Evolutionary conservation across 1,140 invertebrate species (phyloP), one percentile per base, ranked within the genome.

Genomic region (Schlechtendalia chinensis): DNA sequence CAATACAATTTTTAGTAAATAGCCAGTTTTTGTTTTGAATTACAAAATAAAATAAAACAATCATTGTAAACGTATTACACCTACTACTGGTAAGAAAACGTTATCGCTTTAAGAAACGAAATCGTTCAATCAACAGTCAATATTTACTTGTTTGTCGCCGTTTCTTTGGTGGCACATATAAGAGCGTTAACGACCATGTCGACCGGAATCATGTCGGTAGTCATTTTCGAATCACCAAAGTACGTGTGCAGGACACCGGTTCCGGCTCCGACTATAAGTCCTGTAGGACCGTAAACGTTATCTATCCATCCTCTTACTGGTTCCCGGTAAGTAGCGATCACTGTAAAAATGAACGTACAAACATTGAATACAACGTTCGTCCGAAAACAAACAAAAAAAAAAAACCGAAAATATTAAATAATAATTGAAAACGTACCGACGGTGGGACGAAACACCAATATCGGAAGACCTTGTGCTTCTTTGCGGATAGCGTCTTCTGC

Each of bases 111-210:
- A n/a, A n/a, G n/a, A n/a, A n/a, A n/a, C 32, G 32, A 39, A 39
- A 39, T 4, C 32, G 32, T 39, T 39, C 2, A 65, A 63, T n/a
- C n/a, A n/a, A n/a, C n/a, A n/a, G n/a, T n/a, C n/a, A n/a, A n/a
- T n/a, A n/a, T 63, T 80, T 82, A 54, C 47, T 72, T 58, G 8
- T 72, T 74, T 45, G 75, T 58, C 85, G 75, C 75, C 1, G 59
- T 77, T 63, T 69, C 75, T 80, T 90, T 91, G 11, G 91, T 91
- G 6, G 90, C 88, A 1, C 89, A 90, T 54, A 97, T 90, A 59
- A 96, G 88, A 54, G 92, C 90, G 84, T 94, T 95, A n/a, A 95
- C 91, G 5, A 92, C 92, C 82, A 91, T 89, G 87, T 97, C 96
- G 0, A 94, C 94, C 0, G 96, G 96, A 50, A 97, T 91, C 8